These are phyloP conservation scores for Antitype chi DNA, from an alignment of 2,888 invertebrate genomes.

Conservation along the genomic window DNA sequence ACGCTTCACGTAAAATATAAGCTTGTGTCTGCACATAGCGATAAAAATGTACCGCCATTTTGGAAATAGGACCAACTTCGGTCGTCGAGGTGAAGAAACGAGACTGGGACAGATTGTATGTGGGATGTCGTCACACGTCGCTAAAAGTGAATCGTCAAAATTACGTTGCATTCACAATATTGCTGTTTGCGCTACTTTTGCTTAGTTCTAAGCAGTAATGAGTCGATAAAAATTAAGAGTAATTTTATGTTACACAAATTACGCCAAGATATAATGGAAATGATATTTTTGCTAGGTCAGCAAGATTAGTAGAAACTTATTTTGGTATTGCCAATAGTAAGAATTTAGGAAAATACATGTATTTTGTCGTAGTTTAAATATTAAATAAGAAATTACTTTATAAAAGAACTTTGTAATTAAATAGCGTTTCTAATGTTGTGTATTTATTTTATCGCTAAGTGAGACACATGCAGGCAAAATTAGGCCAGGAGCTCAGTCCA, in stretches of 20 bases:
- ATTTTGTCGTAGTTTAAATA: background rate
- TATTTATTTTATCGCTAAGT: conserved; percentile 46
- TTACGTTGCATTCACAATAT: background rate
- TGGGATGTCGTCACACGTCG: background rate
- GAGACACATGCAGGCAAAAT: conserved; percentile 41
- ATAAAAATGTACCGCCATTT: conserved; percentile 8
- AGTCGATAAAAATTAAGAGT: background rate
- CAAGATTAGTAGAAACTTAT: background rate
- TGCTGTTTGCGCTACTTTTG: background rate
- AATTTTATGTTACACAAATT: background rate
- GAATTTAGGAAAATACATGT: background rate
- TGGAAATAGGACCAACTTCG: background rate
- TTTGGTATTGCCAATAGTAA: background rate
- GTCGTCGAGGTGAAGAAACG: background rate
- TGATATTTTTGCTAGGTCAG: background rate
- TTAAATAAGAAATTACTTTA: background rate
- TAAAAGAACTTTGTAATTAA: background rate
- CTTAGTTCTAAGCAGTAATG: too few species aligned
- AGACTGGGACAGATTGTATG: background rate
- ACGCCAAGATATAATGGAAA: background rate
- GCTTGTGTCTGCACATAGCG: conserved; percentile 35
- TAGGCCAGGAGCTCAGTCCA: conserved; percentile 61
- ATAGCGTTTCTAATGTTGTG: background rate
- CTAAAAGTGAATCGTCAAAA: background rate
- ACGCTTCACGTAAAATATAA: conserved; percentile 67